Conservation (phyloP, 2,113 vertebrate species). For the Oxygymnocypris stewartii region DNA sequence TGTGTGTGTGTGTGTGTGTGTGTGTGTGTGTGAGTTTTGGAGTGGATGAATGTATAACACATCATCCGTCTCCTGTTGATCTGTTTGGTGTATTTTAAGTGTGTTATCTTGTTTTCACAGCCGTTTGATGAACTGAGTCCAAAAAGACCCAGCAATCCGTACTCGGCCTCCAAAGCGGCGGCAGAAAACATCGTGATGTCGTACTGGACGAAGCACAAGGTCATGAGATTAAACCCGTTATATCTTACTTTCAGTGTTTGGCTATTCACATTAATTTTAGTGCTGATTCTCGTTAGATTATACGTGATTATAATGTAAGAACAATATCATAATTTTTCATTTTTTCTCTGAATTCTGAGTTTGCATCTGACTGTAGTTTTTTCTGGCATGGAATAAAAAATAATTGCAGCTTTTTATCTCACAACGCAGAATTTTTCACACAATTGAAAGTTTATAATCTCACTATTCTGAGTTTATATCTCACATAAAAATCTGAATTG, state of each 20-base stretch:
- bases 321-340: too few species aligned
- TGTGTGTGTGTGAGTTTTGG: too few species aligned
- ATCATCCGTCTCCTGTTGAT: too few species aligned
- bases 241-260: not conserved
- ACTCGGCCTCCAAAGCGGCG: constrained; percentile 89
- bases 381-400: not conserved
- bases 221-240: not conserved
- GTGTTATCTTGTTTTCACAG: constrained; percentile 63
- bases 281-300: not conserved
- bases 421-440: not conserved
- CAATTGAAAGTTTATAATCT: not conserved
- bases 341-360: too few species aligned
- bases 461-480: not conserved
- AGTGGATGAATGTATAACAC: too few species aligned
- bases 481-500: not conserved
- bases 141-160: constrained; percentile 89
- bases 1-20: too few species aligned
- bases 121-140: constrained; percentile 91
- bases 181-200: constrained; percentile 88
- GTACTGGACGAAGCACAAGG: constrained; percentile 89
- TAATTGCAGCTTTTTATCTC: not conserved
- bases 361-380: not conserved
- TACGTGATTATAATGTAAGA: not conserved
- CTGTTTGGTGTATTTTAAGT: not conserved
- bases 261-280: not conserved